Evolutionary conservation across 2,113 vertebrate species (phyloP), one percentile per base, ranked within the genome.

Genomic region (Rutilus rutilus): DNA sequence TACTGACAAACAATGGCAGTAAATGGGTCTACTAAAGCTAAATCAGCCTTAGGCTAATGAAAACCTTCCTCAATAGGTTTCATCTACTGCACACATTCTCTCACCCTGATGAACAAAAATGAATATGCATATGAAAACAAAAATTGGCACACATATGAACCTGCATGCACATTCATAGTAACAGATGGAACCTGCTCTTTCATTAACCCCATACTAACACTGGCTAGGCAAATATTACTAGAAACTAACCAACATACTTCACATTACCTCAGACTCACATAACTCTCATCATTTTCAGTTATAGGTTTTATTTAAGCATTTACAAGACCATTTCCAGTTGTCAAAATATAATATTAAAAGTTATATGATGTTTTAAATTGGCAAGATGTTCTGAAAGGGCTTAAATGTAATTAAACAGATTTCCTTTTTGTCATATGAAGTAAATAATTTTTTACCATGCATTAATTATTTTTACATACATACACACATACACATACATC

Each of bases 151-250:
- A 21, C 6, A 57, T 57, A 52, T 52, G 50, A 57, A 21, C 47
- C 82, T 74, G 78, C 82, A 45, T 57, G 65, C 60, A 52, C 74
- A 54, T 45, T 1, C 52, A 57, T 57, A 57, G 54, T 21, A 23
- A 71, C 88, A 89, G 86, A 89, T 87, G 86, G 80, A 83, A 74
- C 67, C 74, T 73, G 86, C 86, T 84, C 67, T 75, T 86, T 87
- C 84, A 87, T 86, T 89, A 89, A 86, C 88, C 90, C 71, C 71
- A 84, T 84, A 82, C 81, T 73, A 57, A 57, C 2, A 21, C 19
- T 57, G 19, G 23, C 21, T 19, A 6, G 84, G 59, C 78, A 52
- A 67, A 45, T 62, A 27, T 50, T 79, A 33, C 52, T 54, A 54
- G 25, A 84, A 80, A 64, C 30, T 47, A 65, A 54, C 77, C 85